Evolutionary conservation across 2,888 invertebrate genomes (phyloP).

Genomic region (Rhingia campestris): DNA sequence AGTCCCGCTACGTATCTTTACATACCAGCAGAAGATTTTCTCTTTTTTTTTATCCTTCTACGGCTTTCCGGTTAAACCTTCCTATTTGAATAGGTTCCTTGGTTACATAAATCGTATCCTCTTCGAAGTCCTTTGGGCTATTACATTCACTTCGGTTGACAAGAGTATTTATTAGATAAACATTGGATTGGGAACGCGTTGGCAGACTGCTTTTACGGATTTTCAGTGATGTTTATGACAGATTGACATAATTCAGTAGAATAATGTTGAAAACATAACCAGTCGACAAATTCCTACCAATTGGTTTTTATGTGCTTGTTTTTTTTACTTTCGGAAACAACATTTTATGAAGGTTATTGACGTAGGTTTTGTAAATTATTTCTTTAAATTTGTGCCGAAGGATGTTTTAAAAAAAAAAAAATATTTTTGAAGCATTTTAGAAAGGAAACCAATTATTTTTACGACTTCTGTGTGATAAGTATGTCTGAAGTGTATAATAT

Average conservation of each 20-base stretch:
- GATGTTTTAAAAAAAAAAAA: too few species aligned
- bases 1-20: background rate
- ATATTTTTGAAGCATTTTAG: too few species aligned
- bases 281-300: background rate
- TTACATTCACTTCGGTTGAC: constrained; percentile 16
- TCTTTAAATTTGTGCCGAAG: too few species aligned
- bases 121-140: constrained; percentile 10
- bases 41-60: constrained; percentile 1
- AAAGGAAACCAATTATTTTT: too few species aligned
- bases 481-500: too few species aligned
- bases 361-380: too few species aligned
- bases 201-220: constrained; percentile 14
- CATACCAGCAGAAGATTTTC: constrained; percentile 22
- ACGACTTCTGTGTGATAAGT: too few species aligned
- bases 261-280: background rate
- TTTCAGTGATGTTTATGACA: constrained; percentile 28
- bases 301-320: constrained; percentile 7
- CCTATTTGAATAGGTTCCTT: constrained; percentile 17
- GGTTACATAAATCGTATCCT: constrained; percentile 17
- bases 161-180: constrained; percentile 9
- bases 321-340: background rate
- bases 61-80: constrained; percentile 37
- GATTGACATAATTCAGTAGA: constrained; percentile 28
- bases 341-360: too few species aligned
- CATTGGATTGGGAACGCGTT: background rate